Percentiles rank a stretch among this genome's conserved stretches.
These are phyloP conservation scores for Mungos mungo DNA, from an alignment of 2,113 vertebrate species.

Conservation along the genomic window DNA sequence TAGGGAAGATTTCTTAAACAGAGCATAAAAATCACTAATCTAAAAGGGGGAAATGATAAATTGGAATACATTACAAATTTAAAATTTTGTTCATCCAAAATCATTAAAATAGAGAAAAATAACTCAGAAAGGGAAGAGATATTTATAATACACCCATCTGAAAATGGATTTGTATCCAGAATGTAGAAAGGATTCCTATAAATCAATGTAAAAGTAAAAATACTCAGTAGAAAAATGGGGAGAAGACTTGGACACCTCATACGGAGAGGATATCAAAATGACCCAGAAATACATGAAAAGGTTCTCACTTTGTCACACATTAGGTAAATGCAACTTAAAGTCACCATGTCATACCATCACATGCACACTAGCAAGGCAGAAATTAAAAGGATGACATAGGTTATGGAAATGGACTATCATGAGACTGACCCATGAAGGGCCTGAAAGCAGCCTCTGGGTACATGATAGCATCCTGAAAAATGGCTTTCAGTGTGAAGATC, in stretches of 20 bases:
- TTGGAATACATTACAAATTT: neutral
- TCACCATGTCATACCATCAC: neutral
- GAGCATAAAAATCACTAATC: neutral
- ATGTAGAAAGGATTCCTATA: neutral
- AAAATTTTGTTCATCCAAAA: slow-evolving; percentile 12
- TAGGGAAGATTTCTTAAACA: neutral
- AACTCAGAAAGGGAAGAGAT: neutral
- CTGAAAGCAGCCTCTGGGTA: neutral
- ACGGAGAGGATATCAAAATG: neutral
- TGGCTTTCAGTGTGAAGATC: neutral
- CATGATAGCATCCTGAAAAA: neutral
- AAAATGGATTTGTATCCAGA: neutral
- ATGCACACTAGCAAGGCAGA: neutral
- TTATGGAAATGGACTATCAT: neutral
- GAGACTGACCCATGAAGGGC: neutral
- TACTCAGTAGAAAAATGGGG: neutral
- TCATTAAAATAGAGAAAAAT: neutral
- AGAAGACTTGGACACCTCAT: neutral
- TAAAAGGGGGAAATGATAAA: neutral
- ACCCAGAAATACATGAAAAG: neutral
- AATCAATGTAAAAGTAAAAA: neutral
- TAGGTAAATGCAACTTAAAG: neutral
- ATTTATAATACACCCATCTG: neutral
- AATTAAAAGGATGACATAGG: neutral
- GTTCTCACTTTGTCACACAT: neutral